phyloP scores from a whole-genome alignment of 1,140 invertebrate genomes.

The Neodiprion lecontei region DNA sequence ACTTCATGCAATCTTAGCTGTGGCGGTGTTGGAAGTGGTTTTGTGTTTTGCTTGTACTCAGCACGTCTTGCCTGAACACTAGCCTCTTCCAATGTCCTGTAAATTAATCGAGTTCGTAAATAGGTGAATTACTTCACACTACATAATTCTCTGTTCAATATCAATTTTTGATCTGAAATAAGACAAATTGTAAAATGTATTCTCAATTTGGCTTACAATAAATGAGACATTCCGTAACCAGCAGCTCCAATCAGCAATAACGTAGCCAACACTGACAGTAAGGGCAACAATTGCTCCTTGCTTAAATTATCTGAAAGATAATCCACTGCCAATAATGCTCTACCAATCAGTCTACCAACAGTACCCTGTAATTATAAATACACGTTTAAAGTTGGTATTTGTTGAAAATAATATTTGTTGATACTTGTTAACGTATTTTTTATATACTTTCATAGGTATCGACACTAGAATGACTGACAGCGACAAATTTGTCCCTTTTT shows the following conservation, averaged over 20 bases:
- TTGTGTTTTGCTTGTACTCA: slow-evolving; percentile 56
- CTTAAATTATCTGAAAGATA: slow-evolving; percentile 77
- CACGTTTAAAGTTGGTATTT: slow-evolving; percentile 18
- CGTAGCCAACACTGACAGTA: slow-evolving; percentile 82
- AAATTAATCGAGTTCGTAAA: slow-evolving; percentile 19
- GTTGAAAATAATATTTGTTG: slow-evolving; percentile 17
- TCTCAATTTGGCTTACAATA: slow-evolving; percentile 70
- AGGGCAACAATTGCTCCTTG: slow-evolving; percentile 83
- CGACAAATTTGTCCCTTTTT: too few species aligned
- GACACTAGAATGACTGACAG: too few species aligned
- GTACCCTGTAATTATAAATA: slow-evolving; percentile 66
- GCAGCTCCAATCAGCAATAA: slow-evolving; percentile 80
- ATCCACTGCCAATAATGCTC: slow-evolving; percentile 74
- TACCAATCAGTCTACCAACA: slow-evolving; percentile 73
- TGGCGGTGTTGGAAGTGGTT: slow-evolving; percentile 59
- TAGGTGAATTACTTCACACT: slow-evolving; percentile 13
- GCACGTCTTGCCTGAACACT: slow-evolving; percentile 71
- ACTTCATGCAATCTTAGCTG: slow-evolving; percentile 90
- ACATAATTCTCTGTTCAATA: slow-evolving; percentile 17
- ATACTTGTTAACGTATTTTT: background rate
- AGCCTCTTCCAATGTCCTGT: slow-evolving; percentile 80
- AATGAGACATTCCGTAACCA: slow-evolving; percentile 88
- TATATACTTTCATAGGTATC: background rate
- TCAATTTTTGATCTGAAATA: slow-evolving; percentile 20
- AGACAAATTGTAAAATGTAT: slow-evolving; percentile 6